These are phyloP conservation scores for Procambarus clarkii DNA, from an alignment of 1,140 invertebrate genomes.

Conservation along the genomic window DNA sequence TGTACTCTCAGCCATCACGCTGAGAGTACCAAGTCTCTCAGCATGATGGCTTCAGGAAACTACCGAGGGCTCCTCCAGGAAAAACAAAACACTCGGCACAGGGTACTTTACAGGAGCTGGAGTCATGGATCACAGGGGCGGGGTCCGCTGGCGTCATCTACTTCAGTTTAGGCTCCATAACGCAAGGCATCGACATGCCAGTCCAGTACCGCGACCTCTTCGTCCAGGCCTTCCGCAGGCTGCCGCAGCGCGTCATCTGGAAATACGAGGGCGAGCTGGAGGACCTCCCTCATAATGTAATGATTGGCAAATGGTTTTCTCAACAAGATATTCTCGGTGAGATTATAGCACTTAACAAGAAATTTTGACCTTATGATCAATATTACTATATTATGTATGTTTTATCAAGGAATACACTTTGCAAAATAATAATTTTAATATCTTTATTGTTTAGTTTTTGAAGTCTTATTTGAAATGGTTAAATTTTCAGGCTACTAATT, in stretches of 20 bases:
- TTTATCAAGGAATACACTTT: no score
- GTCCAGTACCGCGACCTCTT: slow-evolving; percentile 14
- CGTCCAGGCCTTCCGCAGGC: slow-evolving; percentile 51
- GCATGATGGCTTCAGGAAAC: no score
- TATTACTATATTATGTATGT: no score
- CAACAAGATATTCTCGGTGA: slow-evolving; percentile 50
- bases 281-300: slow-evolving; percentile 46
- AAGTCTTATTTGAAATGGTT: no score
- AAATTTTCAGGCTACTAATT: no score
- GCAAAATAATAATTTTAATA: no score
- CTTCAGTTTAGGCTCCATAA: slow-evolving; percentile 27
- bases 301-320: slow-evolving; percentile 34
- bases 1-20: no score
- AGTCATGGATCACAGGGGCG: slow-evolving; percentile 26
- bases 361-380: no score
- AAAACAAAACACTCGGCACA: no score
- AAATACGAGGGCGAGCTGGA: slow-evolving; percentile 65
- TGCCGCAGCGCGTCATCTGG: slow-evolving; percentile 67
- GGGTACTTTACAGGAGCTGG: slow-evolving; percentile 2
- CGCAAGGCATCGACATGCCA: neutral
- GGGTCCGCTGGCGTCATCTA: slow-evolving; percentile 39
- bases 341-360: neutral
- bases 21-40: no score
- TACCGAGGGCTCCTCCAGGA: no score
- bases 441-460: no score